phyloP scores from a whole-genome alignment of 2,797 vertebrate species.

The Mus minutoides region DNA sequence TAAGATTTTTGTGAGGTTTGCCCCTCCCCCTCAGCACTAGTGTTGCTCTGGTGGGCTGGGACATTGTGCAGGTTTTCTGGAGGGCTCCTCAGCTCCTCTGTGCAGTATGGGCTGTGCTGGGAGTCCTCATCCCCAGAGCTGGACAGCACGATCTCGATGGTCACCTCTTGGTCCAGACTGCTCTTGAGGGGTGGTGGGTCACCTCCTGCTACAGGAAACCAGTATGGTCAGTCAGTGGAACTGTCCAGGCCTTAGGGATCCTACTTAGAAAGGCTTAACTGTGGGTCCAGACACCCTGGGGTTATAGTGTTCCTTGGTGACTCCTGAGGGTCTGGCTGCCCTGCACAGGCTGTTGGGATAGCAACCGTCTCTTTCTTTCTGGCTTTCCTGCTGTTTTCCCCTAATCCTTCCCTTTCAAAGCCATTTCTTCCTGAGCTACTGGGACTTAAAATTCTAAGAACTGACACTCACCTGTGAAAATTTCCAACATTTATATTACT shows the following conservation, averaged over 20 bases:
- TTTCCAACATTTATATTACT: not conserved
- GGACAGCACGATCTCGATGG: conserved; percentile 79
- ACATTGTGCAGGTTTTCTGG: not conserved
- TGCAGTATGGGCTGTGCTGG: conserved; percentile 62
- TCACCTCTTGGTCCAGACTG: conserved; percentile 73
- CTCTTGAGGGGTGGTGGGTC: not conserved
- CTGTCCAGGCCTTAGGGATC: not conserved
- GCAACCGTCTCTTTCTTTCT: not conserved
- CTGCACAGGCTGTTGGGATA: not conserved
- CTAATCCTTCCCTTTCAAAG: not conserved
- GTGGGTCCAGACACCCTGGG: not conserved
- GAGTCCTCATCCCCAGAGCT: conserved; percentile 80
- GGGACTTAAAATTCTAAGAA: not conserved
- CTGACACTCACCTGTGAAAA: not conserved
- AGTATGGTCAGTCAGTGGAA: not conserved
- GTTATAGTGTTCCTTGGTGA: not conserved
- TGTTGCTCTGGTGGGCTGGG: not conserved
- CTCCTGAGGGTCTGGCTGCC: not conserved
- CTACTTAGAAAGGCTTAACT: not conserved
- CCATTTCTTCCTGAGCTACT: not conserved
- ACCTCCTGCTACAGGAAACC: conserved; percentile 6
- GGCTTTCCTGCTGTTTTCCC: not conserved
- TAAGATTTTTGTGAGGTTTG: conserved; percentile 73
- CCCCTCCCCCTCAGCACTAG: not conserved
- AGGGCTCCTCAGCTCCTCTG: not conserved